A percentile compares a stretch with the other conserved stretches of the same genome.
phyloP scores from a whole-genome alignment of 2,888 invertebrate genomes.

The Standfussiana lucernea region DNA sequence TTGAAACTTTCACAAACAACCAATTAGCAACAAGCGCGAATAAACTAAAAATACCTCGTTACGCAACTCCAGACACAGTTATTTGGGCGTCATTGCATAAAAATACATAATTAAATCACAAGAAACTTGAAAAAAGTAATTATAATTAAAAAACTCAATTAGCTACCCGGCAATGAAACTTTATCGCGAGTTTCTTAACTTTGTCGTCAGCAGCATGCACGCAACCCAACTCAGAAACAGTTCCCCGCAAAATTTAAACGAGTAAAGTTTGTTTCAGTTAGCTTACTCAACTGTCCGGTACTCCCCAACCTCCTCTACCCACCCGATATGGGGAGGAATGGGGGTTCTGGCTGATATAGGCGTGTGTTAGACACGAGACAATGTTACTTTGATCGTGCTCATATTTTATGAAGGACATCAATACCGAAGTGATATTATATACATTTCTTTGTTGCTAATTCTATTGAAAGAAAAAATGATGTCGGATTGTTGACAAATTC shows the following conservation, averaged over 20 bases:
- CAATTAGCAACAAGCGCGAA: slow-evolving; percentile 25
- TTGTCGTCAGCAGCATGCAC: slow-evolving; percentile 82
- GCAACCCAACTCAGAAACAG: slow-evolving; percentile 82
- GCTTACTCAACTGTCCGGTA: slow-evolving; percentile 86
- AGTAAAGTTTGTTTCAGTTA: slow-evolving; percentile 89
- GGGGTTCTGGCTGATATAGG: slow-evolving; percentile 77
- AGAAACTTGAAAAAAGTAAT: slow-evolving; percentile 62
- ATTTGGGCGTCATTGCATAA: slow-evolving; percentile 43
- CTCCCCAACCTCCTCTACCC: slow-evolving; percentile 64
- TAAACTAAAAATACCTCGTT: slow-evolving; percentile 30
- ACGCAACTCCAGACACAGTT: slow-evolving; percentile 39
- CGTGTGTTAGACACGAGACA: slow-evolving; percentile 81
- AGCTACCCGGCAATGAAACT: slow-evolving; percentile 80
- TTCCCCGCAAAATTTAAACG: slow-evolving; percentile 89
- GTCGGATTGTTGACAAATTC: slow-evolving; percentile 28
- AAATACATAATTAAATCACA: slow-evolving; percentile 49
- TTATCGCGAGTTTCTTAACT: slow-evolving; percentile 80
- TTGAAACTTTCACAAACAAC: slow-evolving; percentile 6
- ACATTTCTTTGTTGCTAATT: slow-evolving; percentile 63
- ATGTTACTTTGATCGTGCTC: slow-evolving; percentile 78
- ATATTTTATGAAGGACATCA: slow-evolving; percentile 76
- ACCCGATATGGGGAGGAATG: slow-evolving; percentile 58
- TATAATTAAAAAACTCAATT: slow-evolving; percentile 81
- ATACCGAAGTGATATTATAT: slow-evolving; percentile 61
- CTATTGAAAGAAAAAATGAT: slow-evolving; percentile 48